These are phyloP conservation scores for Halictus quadricinctus DNA, from an alignment of 2,888 invertebrate species.

Conservation along the genomic window DNA sequence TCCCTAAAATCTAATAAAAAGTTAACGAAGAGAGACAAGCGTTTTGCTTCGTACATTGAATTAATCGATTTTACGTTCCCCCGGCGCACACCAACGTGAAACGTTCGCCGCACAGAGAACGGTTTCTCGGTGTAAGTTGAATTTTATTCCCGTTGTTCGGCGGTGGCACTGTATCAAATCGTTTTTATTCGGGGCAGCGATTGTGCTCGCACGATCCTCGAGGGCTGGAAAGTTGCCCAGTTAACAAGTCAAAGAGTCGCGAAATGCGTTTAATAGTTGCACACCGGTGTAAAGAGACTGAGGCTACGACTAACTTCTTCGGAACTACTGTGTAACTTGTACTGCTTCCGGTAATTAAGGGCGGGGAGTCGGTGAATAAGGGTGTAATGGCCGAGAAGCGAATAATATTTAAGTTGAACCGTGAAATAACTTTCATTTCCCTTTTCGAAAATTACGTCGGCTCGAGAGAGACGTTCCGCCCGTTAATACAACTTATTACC, in stretches of 20 bases:
- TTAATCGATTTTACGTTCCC: neutral
- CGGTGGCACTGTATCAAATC: conserved; percentile 17
- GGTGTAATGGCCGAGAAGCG: conserved; percentile 2
- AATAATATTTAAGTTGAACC: conserved; percentile 7
- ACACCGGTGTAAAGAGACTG: conserved; percentile 5
- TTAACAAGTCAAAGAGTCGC: conserved; percentile 13
- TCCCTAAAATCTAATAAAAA: neutral
- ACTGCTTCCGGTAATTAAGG: conserved; percentile 10
- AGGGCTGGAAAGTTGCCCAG: conserved; percentile 13
- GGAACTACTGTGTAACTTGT: conserved; percentile 7
- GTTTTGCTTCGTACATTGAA: neutral
- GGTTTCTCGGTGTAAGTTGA: neutral
- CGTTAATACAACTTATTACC: neutral
- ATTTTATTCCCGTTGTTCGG: neutral
- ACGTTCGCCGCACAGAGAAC: neutral
- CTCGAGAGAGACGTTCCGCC: neutral
- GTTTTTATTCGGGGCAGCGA: neutral
- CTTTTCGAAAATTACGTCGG: neutral
- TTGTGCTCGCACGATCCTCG: conserved; percentile 5
- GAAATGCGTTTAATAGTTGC: conserved; percentile 13
- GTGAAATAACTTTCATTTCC: conserved; percentile 4
- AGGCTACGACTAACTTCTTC: neutral
- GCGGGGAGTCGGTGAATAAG: neutral
- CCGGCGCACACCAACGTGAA: neutral
- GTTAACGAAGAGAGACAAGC: neutral